Conservation (phyloP, 2,797 vertebrate genomes). For the Dermochelys coriacea region DNA sequence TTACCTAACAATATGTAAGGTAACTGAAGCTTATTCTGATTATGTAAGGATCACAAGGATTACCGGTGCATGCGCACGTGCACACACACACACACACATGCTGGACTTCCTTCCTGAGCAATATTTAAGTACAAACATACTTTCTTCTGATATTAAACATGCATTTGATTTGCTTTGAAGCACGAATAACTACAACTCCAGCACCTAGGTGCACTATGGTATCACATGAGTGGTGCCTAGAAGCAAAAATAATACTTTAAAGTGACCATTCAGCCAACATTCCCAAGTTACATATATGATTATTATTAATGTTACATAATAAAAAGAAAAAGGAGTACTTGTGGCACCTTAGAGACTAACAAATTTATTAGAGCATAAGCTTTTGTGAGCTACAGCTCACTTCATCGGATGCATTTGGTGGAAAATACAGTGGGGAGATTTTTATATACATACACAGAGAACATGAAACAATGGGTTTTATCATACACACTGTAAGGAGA, state of each 20-base stretch:
- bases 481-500: no score
- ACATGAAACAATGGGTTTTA: no score
- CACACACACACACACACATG: rapidly evolving
- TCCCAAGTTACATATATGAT: neutral
- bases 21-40: neutral
- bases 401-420: no score
- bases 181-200: neutral
- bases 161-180: neutral
- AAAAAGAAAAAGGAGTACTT: no score
- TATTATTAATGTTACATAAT: neutral
- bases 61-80: rapidly evolving
- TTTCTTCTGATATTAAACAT: neutral
- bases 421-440: no score
- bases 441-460: no score
- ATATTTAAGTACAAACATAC: conserved; percentile 13
- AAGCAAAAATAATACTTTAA: neutral
- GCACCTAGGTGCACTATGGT: no score
- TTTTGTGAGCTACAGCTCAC: no score
- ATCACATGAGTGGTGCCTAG: neutral
- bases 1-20: neutral
- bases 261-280: neutral
- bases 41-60: neutral
- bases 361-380: no score
- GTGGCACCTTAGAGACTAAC: no score
- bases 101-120: neutral